These are phyloP conservation scores for Aplysina aerophoba DNA, from an alignment of 37 sponge, comb jelly and placozoan genomes.

Conservation along the genomic window DNA sequence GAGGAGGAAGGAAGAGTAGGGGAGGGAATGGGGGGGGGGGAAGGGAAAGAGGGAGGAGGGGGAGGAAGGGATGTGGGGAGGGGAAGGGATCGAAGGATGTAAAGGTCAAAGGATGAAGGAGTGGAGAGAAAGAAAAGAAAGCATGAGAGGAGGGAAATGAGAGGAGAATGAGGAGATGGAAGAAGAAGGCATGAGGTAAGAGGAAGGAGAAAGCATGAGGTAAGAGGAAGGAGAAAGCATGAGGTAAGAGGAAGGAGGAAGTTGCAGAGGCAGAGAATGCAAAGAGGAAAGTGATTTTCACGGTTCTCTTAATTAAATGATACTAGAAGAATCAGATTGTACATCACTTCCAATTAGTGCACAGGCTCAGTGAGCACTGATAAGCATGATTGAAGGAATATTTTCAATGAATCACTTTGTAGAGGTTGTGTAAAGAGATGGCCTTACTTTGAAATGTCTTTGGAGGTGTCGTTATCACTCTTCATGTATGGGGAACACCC, in stretches of 20 bases:
- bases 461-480: conserved; percentile 73
- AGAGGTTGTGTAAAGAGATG: neutral
- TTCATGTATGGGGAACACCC: conserved; percentile 83
- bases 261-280: neutral
- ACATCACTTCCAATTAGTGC: too few species aligned
- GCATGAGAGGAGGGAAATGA: neutral
- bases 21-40: too few species aligned
- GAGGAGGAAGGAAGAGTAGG: too few species aligned
- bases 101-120: neutral
- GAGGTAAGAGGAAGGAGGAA: neutral
- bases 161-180: neutral
- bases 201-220: neutral
- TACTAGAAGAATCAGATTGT: too few species aligned
- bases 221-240: neutral
- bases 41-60: too few species aligned
- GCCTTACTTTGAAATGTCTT: conserved; percentile 55
- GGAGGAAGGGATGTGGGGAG: neutral
- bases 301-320: neutral
- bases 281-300: too few species aligned
- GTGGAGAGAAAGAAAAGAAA: neutral
- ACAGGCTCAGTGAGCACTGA: neutral
- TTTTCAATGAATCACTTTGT: too few species aligned
- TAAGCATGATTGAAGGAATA: too few species aligned
- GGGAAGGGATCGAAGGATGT: neutral
- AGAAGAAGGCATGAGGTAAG: neutral